phyloP scores from a whole-genome alignment of 2,888 invertebrate genomes.

The Orgyia antiqua region DNA sequence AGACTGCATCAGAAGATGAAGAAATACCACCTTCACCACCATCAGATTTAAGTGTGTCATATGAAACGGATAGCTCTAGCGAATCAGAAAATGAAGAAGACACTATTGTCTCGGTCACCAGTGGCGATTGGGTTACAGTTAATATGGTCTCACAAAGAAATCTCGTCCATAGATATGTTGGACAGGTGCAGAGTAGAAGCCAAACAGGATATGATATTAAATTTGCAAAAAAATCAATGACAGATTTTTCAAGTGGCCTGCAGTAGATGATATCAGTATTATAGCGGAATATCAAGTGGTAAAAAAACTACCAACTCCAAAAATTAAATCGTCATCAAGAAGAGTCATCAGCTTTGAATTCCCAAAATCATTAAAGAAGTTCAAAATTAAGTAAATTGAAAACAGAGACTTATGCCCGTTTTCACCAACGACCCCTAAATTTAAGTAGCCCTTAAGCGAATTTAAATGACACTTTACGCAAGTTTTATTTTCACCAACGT shows the following conservation, averaged over 20 bases:
- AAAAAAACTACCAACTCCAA: conserved; percentile 19
- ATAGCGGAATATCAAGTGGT: conserved; percentile 18
- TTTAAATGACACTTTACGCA: no score
- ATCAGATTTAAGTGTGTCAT: not conserved
- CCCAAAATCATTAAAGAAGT: no score
- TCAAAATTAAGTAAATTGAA: no score
- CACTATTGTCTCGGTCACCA: conserved; percentile 1
- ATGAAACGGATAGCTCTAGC: conserved; percentile 1
- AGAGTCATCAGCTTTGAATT: not conserved
- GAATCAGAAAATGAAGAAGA: conserved; percentile 1
- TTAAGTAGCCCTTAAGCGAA: no score
- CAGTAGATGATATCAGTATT: conserved; percentile 14
- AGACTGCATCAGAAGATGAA: conserved; percentile 9
- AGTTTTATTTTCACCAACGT: no score
- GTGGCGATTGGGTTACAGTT: not conserved
- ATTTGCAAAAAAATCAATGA: conserved; percentile 22
- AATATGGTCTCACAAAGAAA: conserved; percentile 1
- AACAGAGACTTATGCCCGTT: no score
- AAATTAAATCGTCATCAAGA: conserved; percentile 8
- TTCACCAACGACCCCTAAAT: no score
- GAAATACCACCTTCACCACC: conserved; percentile 9
- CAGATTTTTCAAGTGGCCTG: conserved; percentile 24
- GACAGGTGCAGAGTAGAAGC: no score
- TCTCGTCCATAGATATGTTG: conserved; percentile 1
- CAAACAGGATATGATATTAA: no score